Base-by-base conservation (phyloP, 2,113 vertebrate species). In the Calidris pygmaea region DNA sequence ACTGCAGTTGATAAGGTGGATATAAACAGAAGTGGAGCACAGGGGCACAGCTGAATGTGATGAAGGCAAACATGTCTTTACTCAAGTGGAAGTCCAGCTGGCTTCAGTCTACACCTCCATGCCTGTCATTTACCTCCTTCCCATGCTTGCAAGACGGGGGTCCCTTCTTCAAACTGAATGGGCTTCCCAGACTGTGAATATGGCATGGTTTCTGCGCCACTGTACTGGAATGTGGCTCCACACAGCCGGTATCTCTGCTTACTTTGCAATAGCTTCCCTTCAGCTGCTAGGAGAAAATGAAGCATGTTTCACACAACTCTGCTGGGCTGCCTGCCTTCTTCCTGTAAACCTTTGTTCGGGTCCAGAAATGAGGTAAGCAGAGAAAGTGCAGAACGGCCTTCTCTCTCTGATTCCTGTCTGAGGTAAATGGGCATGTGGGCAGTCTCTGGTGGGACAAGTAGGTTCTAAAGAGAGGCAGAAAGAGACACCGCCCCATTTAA, bases 81-180 rank as follows among this genome's bases (percentile, higher is more conserved):
- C 50, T 55, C 60, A 24, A 48, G 53, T 34, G 14, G 41, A 87
- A 58, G n/a, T 70, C 63, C 63, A 68, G 26, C 17, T 65, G 79
- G 37, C 55, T 86, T 86, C 48, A 65, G 62, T 35, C 48, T 85
- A 70, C 26, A 34, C 67, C 9, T 84, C 58, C n/a, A 45, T 19
- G n/a, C 8, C 4, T 16, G 7, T 45, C 35, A 35, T 67, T 85
- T 78, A 35, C 41, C 47, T 78, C 20, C 47, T 91, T n/a, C 10
- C 19, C 39, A 68, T 0, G 0, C 24, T 56, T 65, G 14, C 29
- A 60, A 71, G 43, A 35, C 9, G 56, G 15, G 24, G 3, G 9
- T 82, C 14, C 10, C 27, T 78, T 80, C 37, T 87, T 79, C 34
- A 29, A 58, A 59, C 8, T 24, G 48, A 22, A 4, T 27, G 32